Conservation (phyloP, 2,797 vertebrate species). For the Betta splendens region DNA sequence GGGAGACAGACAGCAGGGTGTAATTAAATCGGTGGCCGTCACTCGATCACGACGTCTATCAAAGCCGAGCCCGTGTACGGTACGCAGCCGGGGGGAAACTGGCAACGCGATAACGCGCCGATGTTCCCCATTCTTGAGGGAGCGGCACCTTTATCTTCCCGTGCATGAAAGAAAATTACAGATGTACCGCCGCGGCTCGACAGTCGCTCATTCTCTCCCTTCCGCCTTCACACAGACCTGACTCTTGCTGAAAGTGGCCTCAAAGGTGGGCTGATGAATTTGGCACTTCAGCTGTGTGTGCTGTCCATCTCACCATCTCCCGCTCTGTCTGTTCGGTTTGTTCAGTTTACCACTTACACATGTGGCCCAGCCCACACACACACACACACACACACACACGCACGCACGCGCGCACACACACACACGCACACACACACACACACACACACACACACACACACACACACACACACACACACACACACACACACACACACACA, state of each 20-base stretch:
- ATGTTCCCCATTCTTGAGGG: constrained; percentile 32
- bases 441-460: constrained; percentile 23
- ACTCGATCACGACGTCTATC: constrained; percentile 44
- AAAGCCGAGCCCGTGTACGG: constrained; percentile 29
- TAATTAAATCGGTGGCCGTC: constrained; percentile 54
- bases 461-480: constrained; percentile 50
- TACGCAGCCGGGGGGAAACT: constrained; percentile 41
- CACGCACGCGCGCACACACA: constrained; percentile 13
- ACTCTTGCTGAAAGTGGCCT: constrained; percentile 52
- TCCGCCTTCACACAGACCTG: constrained; percentile 31
- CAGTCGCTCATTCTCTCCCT: constrained; percentile 35
- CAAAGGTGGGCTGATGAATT: constrained; percentile 59
- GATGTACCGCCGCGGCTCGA: constrained; percentile 10
- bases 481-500: constrained; percentile 49
- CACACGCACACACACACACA: constrained; percentile 12
- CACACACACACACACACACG: constrained; percentile 19
- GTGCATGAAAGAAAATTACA: too few species aligned
- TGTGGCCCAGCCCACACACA: constrained; percentile 51
- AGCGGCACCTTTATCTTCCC: constrained; percentile 25
- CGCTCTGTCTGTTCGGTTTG: constrained; percentile 35
- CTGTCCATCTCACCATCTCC: constrained; percentile 38
- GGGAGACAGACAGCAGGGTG: constrained; percentile 46
- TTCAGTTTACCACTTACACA: constrained; percentile 55
- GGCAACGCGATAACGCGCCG: constrained; percentile 43
- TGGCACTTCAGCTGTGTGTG: constrained; percentile 53